phyloP scores from a whole-genome alignment of 1,140 invertebrate species.

The Caerostris darwini region DNA sequence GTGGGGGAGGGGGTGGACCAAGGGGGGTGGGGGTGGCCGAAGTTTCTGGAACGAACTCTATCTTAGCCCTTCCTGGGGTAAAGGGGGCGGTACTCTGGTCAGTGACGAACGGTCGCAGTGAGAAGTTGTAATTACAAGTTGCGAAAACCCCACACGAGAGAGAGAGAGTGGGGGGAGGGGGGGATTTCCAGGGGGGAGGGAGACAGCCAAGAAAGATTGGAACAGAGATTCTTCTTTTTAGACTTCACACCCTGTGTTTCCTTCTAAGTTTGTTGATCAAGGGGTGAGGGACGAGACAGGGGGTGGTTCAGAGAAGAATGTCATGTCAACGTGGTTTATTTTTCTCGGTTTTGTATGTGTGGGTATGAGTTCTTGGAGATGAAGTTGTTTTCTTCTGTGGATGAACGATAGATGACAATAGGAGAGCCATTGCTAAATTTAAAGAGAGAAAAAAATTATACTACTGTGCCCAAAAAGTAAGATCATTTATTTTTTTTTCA shows the following conservation, averaged over 20 bases:
- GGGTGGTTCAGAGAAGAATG: conserved; percentile 25
- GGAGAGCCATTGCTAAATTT: too few relatives aligned
- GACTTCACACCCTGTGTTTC: conserved; percentile 37
- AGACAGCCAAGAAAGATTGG: not conserved
- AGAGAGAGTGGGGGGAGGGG: not conserved
- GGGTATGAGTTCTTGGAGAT: not conserved
- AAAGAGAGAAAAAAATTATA: too few relatives aligned
- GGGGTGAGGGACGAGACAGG: not conserved
- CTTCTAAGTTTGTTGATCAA: conserved; percentile 50
- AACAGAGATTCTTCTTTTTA: conserved; percentile 49
- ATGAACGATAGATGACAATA: not conserved
- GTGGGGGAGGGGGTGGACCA: not conserved
- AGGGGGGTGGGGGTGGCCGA: not conserved
- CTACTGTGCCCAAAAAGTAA: too few relatives aligned
- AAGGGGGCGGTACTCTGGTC: conserved; percentile 27
- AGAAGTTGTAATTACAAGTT: conserved; percentile 53
- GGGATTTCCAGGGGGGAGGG: not conserved
- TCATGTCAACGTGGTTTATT: conserved; percentile 46
- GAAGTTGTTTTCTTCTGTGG: conserved; percentile 8
- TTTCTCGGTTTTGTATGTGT: conserved; percentile 21
- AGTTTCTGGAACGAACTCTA: conserved; percentile 49
- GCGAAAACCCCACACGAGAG: not conserved
- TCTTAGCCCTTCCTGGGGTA: not conserved
- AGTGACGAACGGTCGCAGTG: conserved; percentile 29
- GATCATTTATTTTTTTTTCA: too few relatives aligned